These are phyloP conservation scores for Napeogenes inachia DNA, from an alignment of 2,888 invertebrate genomes.

Conservation along the genomic window DNA sequence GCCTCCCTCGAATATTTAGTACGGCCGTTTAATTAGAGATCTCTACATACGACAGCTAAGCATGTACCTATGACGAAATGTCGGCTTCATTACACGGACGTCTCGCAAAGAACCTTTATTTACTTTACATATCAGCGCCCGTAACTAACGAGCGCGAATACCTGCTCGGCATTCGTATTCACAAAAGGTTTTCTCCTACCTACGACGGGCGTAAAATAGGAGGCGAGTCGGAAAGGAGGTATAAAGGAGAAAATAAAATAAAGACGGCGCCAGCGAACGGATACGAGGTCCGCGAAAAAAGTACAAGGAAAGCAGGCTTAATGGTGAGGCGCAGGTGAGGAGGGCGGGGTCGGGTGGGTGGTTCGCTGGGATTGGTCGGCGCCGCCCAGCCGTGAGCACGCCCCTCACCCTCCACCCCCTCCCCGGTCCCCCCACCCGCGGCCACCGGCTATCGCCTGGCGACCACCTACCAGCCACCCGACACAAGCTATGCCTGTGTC, in stretches of 20 bases:
- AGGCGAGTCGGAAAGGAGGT: constrained; percentile 73
- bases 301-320: constrained; percentile 70
- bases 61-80: constrained; percentile 29
- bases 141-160: constrained; percentile 73
- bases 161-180: constrained; percentile 76
- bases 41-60: constrained; percentile 16
- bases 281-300: constrained; percentile 76
- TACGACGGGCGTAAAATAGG: constrained; percentile 75
- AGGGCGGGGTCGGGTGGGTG: constrained; percentile 71
- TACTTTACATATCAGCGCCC: constrained; percentile 72
- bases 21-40: constrained; percentile 24
- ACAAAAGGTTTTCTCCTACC: constrained; percentile 75
- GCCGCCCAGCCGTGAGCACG: constrained; percentile 71
- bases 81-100: constrained; percentile 37
- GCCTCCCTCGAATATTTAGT: constrained; percentile 31
- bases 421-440: constrained; percentile 50
- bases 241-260: constrained; percentile 77
- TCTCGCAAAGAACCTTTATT: constrained; percentile 58
- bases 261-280: constrained; percentile 74
- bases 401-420: constrained; percentile 49
- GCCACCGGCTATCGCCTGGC: constrained; percentile 69
- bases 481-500: constrained; percentile 75
- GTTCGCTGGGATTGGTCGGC: constrained; percentile 70
- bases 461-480: constrained; percentile 70
- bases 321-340: constrained; percentile 76